Conservation (phyloP, 2,797 vertebrate species). For the Phoebastria nigripes region DNA sequence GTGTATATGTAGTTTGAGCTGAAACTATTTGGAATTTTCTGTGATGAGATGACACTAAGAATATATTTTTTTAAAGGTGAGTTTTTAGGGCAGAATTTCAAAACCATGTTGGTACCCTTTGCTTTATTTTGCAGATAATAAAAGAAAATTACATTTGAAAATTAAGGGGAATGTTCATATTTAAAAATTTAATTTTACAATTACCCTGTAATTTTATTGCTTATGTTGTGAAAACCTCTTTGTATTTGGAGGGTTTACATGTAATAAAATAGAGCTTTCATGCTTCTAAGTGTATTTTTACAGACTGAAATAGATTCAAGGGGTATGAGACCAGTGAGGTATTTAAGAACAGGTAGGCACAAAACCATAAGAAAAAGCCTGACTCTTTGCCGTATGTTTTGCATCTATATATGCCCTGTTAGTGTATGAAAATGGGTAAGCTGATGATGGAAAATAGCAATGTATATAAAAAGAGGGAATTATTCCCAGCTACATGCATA, state of each 20-base stretch:
- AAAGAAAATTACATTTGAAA: background rate
- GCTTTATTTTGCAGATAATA: conserved; percentile 13
- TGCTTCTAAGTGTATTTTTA: conserved; percentile 39
- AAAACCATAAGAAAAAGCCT: background rate
- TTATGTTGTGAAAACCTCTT: conserved; percentile 42
- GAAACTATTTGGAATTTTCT: background rate
- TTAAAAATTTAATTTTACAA: conserved; percentile 43
- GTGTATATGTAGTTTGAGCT: background rate
- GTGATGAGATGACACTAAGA: background rate
- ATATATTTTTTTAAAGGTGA: conserved; percentile 34
- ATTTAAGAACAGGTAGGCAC: background rate
- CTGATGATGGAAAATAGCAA: background rate
- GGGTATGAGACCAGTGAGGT: background rate
- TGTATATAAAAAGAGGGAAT: background rate
- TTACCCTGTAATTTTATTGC: conserved; percentile 42
- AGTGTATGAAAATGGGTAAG: background rate
- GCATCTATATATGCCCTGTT: background rate
- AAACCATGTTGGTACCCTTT: background rate
- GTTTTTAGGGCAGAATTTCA: conserved; percentile 8
- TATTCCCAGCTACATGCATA: background rate
- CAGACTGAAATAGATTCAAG: background rate
- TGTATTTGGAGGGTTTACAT: conserved; percentile 36
- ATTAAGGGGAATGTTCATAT: background rate
- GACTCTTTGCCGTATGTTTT: background rate
- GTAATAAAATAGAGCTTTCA: conserved; percentile 47